Evolutionary conservation across 2,113 vertebrate genomes (phyloP).

Genomic region (Ictidomys tridecemlineatus): DNA sequence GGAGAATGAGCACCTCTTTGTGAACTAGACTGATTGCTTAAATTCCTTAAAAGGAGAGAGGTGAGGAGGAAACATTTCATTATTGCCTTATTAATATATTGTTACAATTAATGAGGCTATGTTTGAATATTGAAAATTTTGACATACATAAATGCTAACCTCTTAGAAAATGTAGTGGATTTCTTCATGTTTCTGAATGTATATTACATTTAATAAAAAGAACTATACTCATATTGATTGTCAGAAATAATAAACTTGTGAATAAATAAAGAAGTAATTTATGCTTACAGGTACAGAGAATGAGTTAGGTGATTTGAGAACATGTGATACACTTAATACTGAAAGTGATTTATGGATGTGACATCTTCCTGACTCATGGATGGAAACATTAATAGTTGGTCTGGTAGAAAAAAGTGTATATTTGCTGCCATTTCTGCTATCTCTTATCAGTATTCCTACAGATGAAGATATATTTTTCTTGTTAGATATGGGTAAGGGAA

Average conservation of each 20-base stretch:
- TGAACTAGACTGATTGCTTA: constrained; percentile 22
- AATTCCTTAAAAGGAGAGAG: background rate
- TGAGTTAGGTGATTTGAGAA: constrained; percentile 80
- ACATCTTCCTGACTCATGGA: constrained; percentile 70
- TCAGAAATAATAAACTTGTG: constrained; percentile 79
- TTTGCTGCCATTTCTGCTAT: constrained; percentile 73
- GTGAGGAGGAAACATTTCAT: constrained; percentile 51
- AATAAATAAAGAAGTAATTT: constrained; percentile 78
- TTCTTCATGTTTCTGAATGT: constrained; percentile 44
- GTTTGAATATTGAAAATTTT: constrained; percentile 42
- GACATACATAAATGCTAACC: background rate
- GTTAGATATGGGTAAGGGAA: constrained; percentile 57
- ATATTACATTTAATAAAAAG: constrained; percentile 78
- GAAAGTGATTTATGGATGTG: constrained; percentile 82
- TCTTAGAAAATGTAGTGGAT: constrained; percentile 70
- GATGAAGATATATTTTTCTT: constrained; percentile 75
- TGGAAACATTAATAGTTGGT: constrained; percentile 78
- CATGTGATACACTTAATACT: constrained; percentile 65
- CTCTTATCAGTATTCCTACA: constrained; percentile 42
- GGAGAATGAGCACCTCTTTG: constrained; percentile 11
- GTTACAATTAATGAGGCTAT: constrained; percentile 39
- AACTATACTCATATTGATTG: constrained; percentile 72
- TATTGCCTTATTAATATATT: background rate
- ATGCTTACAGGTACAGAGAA: constrained; percentile 69
- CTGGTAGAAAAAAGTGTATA: constrained; percentile 70